Evolutionary conservation across 2,113 vertebrate species (phyloP), one percentile per base, ranked within the genome.

Genomic region (Heterotilapia buettikoferi): DNA sequence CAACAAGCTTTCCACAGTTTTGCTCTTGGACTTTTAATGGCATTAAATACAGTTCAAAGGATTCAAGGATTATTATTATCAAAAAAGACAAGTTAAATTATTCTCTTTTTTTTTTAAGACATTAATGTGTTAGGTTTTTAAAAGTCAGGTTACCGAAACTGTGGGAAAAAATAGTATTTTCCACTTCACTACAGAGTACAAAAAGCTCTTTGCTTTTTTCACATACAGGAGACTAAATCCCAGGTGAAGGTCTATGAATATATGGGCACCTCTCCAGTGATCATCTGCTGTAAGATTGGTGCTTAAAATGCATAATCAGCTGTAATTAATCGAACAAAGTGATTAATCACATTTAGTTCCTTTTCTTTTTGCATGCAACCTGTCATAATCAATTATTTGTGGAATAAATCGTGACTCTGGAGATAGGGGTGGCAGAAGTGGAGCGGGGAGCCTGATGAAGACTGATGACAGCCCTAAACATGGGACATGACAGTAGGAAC

Each of bases 371-470:
- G 95, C 96, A 96, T 96, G 96, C 94, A 96, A 95, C 96, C 97
- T 98, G 97, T 98, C 98, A 97, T 97, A 97, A 98, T 97, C 97
- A 97, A 98, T 98, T 98, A 98, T 96, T 95, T 95, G 96, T 87
- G 96, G 96, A 97, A 98, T 98, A 97, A 98, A 98, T 98, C 96
- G 94, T 94, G 94, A 96, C 97, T 97, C 97, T 97, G 97, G 97
- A 98, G 97, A 97, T 96, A 93, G 91, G 86, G 94, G 96, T 96
- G 96, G 97, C 97, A 96, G 96, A 95, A 88, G 85, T 54, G 79
- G 87, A 97, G 95, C 96, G 85, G 96, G 96, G 96, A 87, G 92
- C 94, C 94, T 97, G 97, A 98, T 98, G 97, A 98, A 98, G 98
- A 98, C 97, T 96, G 97, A 98, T 98, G 98, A 97, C 97, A 98